A percentile compares a stretch with the other conserved stretches of the same genome.
phyloP scores from a whole-genome alignment of 2,113 vertebrate genomes.

The Engraulis encrasicolus region DNA sequence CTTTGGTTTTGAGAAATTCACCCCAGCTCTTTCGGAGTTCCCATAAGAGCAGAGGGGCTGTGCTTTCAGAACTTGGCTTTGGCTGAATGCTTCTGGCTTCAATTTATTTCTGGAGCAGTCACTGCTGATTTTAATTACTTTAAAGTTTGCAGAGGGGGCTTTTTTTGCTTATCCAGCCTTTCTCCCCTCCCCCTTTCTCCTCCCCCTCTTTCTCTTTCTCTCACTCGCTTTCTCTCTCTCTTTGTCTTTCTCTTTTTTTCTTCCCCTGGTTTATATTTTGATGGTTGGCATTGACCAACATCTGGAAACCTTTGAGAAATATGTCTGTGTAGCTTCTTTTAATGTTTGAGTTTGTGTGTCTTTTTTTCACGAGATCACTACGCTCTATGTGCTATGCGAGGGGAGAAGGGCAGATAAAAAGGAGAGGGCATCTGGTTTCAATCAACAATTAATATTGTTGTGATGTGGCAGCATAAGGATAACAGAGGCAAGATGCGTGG shows the following conservation, averaged over 20 bases:
- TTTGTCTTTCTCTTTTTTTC: conserved; percentile 54
- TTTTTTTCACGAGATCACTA: conserved; percentile 74
- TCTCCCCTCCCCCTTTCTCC: conserved; percentile 30
- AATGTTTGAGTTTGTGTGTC: conserved; percentile 75
- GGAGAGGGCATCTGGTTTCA: conserved; percentile 79
- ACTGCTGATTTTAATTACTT: conserved; percentile 81
- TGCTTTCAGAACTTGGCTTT: conserved; percentile 78
- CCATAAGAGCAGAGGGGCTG: conserved; percentile 75
- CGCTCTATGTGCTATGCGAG: conserved; percentile 61
- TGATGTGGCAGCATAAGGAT: conserved; percentile 74
- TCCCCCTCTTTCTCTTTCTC: conserved; percentile 63
- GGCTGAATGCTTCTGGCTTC: conserved; percentile 79
- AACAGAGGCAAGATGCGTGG: conserved; percentile 65
- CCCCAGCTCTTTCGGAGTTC: conserved; percentile 65
- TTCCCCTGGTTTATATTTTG: conserved; percentile 73
- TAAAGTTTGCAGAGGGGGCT: conserved; percentile 70
- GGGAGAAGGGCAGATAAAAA: conserved; percentile 63
- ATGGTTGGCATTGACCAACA: conserved; percentile 78
- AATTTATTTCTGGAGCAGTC: conserved; percentile 82
- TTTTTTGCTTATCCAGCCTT: conserved; percentile 70
- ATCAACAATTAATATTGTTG: conserved; percentile 76
- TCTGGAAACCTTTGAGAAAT: conserved; percentile 76
- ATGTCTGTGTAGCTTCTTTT: conserved; percentile 73
- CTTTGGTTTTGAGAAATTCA: too few relatives aligned
- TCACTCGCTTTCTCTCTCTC: conserved; percentile 66